Conservation (phyloP, 2,888 invertebrate species). For the Pardosa pseudoannulata region DNA sequence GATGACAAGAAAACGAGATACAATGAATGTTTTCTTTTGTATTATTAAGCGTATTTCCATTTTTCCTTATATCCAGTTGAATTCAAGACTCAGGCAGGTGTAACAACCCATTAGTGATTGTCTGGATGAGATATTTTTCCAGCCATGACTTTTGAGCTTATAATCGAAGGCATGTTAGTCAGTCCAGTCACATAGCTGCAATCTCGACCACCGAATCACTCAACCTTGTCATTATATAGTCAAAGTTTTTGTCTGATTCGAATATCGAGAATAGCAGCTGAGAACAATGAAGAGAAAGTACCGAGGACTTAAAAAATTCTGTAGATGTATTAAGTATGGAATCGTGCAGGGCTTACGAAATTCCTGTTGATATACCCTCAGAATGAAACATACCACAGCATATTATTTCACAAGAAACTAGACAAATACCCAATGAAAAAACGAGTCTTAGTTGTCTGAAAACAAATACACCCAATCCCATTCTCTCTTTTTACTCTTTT, state of each 20-base stretch:
- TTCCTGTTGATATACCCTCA: no score
- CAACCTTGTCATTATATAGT: conserved; percentile 9
- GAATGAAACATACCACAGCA: no score
- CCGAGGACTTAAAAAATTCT: no score
- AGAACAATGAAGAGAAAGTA: not conserved
- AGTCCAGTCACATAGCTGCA: conserved; percentile 7
- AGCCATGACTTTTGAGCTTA: not conserved
- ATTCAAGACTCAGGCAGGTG: conserved; percentile 28
- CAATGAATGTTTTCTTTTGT: not conserved
- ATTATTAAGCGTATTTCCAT: conserved; percentile 8
- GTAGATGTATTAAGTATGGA: no score
- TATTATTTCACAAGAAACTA: no score
- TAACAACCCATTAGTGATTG: conserved; percentile 44
- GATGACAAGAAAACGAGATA: not conserved
- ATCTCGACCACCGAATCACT: not conserved
- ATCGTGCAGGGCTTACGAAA: no score
- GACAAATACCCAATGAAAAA: no score
- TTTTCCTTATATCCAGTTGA: conserved; percentile 37
- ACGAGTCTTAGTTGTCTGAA: no score
- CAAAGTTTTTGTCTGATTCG: not conserved
- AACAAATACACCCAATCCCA: no score
- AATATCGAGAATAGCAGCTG: not conserved
- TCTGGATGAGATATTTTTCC: conserved; percentile 28
- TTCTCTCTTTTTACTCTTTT: no score
- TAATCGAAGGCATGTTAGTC: not conserved